phyloP scores from a whole-genome alignment of 2,797 vertebrate genomes.

The Sebastes kiyomatsui region DNA sequence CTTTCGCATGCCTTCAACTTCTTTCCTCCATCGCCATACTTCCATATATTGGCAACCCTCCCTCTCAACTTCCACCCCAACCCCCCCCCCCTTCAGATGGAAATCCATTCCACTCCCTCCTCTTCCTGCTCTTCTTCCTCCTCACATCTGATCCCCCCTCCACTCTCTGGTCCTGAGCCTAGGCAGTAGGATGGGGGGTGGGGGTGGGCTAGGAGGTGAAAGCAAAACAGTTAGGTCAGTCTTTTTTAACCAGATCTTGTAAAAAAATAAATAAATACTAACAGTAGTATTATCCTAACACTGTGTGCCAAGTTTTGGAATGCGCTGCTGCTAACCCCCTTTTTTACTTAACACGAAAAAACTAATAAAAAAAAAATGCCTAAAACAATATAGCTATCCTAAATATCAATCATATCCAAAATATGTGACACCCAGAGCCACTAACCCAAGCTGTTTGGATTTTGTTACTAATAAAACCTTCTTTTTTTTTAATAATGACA shows the following conservation, averaged over 20 bases:
- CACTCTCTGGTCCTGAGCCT: constrained; percentile 69
- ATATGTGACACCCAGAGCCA: constrained; percentile 4
- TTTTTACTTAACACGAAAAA: constrained; percentile 17
- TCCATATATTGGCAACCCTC: constrained; percentile 49
- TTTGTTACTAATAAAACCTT: constrained; percentile 31
- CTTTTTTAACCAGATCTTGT: constrained; percentile 41
- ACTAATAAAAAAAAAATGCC: not conserved
- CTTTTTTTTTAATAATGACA: constrained; percentile 5
- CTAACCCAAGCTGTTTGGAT: constrained; percentile 36
- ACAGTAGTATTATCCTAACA: constrained; percentile 43
- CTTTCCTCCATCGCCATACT: constrained; percentile 56
- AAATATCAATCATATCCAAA: not conserved
- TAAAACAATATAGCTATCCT: not conserved
- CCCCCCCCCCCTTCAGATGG: constrained; percentile 58
- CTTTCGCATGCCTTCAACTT: constrained; percentile 67
- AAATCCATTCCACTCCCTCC: constrained; percentile 73
- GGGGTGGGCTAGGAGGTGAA: constrained; percentile 50
- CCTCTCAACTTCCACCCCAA: constrained; percentile 26
- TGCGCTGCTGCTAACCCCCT: constrained; percentile 39
- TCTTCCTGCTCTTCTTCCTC: constrained; percentile 76
- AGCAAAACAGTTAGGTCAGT: constrained; percentile 65
- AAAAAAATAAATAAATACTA: constrained; percentile 27
- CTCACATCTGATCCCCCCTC: constrained; percentile 65
- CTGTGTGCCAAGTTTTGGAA: constrained; percentile 57
- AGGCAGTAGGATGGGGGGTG: constrained; percentile 71